Evolutionary conservation across 2,797 vertebrate species (phyloP), one percentile per base, ranked within the genome.

Genomic region (Forpus xanthops): DNA sequence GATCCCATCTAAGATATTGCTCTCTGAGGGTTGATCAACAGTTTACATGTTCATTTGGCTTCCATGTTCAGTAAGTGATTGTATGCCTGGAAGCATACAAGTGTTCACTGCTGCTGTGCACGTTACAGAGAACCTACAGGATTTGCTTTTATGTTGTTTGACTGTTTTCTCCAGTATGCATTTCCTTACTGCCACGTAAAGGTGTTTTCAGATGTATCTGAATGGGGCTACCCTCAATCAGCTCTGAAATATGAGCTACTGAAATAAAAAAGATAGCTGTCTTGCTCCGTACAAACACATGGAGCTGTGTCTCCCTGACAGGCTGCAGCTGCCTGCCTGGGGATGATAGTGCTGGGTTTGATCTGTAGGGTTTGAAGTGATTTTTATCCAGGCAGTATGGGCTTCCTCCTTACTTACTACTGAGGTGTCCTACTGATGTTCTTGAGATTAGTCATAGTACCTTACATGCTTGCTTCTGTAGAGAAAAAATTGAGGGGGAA

Each of bases 11-110:
- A 68, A 47, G 45, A 56, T 24, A 33, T 31, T 25, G 9, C 12
- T 78, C 10, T 75, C 55, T 52, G 71, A 60, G 39, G 35, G 21
- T 2, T 80, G 25, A 64, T 67, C 55, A 47, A 37, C 55, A 31
- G 9, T 56, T 82, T 73, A 64, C 15, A 24, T 68, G 31, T 17
- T 56, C 19, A 21, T 62, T 70, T 78, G 24, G 30, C 37, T 80
- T 61, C 52, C 25, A 14, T 0, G 0, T 80, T 71, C 56, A 50
- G 6, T 33, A 76, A 37, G 4, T 12, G 15, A 11, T 58, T 2
- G 1, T 27, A 20, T 11, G 28, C 24, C n/a, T 70, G 20, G 47
- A 66, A 83, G 60, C 35, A 50, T 21, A 47, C 3, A 82, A 70
- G 12, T 6, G 24, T 55, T 35, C 16, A 4, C 15, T 79, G 58